Conservation (phyloP, 2,888 invertebrate species). For the Aphrophora alni region DNA sequence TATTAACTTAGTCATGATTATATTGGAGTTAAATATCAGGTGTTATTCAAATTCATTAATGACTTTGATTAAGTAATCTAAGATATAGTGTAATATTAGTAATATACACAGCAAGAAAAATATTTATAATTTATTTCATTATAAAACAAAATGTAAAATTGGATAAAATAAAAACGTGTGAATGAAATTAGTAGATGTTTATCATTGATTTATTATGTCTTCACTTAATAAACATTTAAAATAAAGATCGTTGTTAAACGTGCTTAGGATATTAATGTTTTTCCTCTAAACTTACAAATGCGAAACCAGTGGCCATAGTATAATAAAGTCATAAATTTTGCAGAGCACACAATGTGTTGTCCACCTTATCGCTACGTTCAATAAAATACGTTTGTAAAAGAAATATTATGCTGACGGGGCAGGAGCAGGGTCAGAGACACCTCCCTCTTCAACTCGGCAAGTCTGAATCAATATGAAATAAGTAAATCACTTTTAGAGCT, state of each 20-base stretch:
- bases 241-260: background rate
- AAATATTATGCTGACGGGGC: conserved; percentile 3
- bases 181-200: too few relatives aligned
- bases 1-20: too few relatives aligned
- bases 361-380: background rate
- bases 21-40: too few relatives aligned
- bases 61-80: too few relatives aligned
- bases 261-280: background rate
- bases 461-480: background rate
- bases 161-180: too few relatives aligned
- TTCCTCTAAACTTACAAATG: background rate
- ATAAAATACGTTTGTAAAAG: background rate
- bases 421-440: too few relatives aligned
- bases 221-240: background rate
- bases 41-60: too few relatives aligned
- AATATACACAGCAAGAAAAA: too few relatives aligned
- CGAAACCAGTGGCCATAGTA: background rate
- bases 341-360: background rate
- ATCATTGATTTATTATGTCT: too few relatives aligned
- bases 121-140: too few relatives aligned
- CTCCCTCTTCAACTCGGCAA: background rate
- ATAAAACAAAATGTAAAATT: too few relatives aligned
- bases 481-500: background rate
- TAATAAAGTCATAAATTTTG: background rate
- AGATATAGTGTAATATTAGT: too few relatives aligned